phyloP scores from a whole-genome alignment of 2,797 vertebrate genomes.

The Gouania willdenowi region DNA sequence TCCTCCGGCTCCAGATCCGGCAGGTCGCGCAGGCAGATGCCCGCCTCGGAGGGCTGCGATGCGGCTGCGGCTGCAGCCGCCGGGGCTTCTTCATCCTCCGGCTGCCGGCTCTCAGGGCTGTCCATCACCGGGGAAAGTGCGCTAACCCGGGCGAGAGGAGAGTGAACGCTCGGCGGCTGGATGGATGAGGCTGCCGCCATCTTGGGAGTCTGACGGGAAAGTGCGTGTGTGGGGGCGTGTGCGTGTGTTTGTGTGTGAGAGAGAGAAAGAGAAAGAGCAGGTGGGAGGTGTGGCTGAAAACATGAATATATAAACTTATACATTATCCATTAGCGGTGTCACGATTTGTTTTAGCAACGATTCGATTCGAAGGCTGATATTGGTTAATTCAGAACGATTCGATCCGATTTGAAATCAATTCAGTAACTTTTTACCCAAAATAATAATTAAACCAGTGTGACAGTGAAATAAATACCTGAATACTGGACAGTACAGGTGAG shows the following conservation, averaged over 20 bases:
- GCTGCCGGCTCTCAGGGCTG: conserved; percentile 67
- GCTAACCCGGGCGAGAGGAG: conserved; percentile 64
- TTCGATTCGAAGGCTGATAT: too few species aligned
- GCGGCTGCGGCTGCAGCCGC: conserved; percentile 37
- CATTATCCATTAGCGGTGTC: too few species aligned
- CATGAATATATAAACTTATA: too few species aligned
- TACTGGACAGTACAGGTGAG: too few species aligned
- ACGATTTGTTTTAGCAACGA: too few species aligned
- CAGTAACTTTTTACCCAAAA: too few species aligned
- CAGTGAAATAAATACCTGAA: too few species aligned
- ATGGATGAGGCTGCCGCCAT: conserved; percentile 84
- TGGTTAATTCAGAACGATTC: too few species aligned
- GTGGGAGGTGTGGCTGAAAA: neutral
- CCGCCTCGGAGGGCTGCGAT: conserved; percentile 51
- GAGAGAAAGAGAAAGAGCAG: neutral
- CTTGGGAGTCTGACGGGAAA: conserved; percentile 72
- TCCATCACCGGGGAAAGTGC: conserved; percentile 66
- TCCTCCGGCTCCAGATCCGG: conserved; percentile 79
- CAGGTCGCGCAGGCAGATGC: conserved; percentile 67
- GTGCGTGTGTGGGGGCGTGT: conserved; percentile 34
- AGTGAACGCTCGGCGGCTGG: conserved; percentile 76
- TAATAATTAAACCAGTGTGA: too few species aligned
- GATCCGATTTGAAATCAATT: too few species aligned
- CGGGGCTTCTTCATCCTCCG: conserved; percentile 64
- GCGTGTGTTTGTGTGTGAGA: conserved; percentile 30